Base-by-base conservation (phyloP, 2,113 vertebrate genomes). In the Hucho hucho region DNA sequence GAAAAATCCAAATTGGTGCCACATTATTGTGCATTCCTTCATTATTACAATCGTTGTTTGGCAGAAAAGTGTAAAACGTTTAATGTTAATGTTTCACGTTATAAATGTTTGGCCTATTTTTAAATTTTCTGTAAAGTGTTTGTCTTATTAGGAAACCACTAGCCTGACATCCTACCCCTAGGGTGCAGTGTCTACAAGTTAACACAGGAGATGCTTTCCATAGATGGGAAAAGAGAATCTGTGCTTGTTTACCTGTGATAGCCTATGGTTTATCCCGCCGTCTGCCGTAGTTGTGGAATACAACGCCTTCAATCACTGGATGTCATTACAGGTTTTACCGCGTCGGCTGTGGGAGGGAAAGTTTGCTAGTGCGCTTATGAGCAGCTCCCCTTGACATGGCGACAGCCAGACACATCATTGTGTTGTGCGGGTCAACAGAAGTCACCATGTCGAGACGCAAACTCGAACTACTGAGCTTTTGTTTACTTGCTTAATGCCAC, bases 401-500 rank as follows among this genome's bases (percentile, higher is more conserved):
- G 75, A 76, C 71, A 68, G 74, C 70, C 80, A 76, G 75, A 77
- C 79, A 74, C 69, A 26, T 75, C 70, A 85, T 83, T 87, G 81
- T 80, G 74, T 70, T 67, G 66, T 61, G 53, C 69, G 73, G 86
- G 86, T 85, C 86, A 84, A 63, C 75, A 75, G 73, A 81, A 80
- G 78, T 72, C 80, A 69, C 79, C 77, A 70, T 64, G 69, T 79
- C 69, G 29, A 70, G 83, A 84, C 75, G 74, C 72, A 65, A 77
- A 77, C 79, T 77, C 56, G 83, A 76, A 84, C 85, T 81, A 77
- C 58, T 70, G 77, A 66, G 72, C 76, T 73, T 76, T 74, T 78
- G 82, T 80, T 84, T 73, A 71, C 77, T 76, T 78, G 69, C 75
- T 81, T 32, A 73, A 71, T 79, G 82, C 78, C 75, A 86, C 75